Percentiles rank a stretch among this genome's conserved stretches.
phyloP scores from a whole-genome alignment of 2,888 invertebrate species.

The Drosophila subsilvestris region DNA sequence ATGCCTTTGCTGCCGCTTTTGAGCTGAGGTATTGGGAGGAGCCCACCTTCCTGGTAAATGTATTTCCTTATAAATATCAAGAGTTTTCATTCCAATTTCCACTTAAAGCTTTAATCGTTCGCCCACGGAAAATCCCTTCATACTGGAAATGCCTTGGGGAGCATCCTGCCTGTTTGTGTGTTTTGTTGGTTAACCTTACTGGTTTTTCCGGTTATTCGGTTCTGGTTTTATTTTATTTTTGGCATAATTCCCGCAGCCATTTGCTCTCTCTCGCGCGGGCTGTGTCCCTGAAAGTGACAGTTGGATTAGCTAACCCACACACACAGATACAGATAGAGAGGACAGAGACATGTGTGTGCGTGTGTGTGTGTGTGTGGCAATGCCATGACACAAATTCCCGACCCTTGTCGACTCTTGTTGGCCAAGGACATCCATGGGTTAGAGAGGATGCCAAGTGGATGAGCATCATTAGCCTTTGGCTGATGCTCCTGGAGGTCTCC shows the following conservation, averaged over 20 bases:
- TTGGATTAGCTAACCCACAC: conserved; percentile 59
- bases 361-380: background rate
- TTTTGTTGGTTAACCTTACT: conserved; percentile 32
- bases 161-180: conserved; percentile 3
- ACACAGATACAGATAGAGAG: conserved; percentile 6
- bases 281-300: conserved; percentile 64
- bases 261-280: conserved; percentile 35
- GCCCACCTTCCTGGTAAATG: background rate
- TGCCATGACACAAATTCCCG: conserved; percentile 70
- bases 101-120: background rate
- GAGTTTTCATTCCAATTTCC: background rate
- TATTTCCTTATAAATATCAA: background rate
- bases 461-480: conserved; percentile 24
- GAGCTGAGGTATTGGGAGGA: background rate
- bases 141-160: background rate
- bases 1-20: background rate
- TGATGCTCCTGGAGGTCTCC: conserved; percentile 14
- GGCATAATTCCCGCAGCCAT: conserved; percentile 69
- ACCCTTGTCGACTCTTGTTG: conserved; percentile 27
- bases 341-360: background rate
- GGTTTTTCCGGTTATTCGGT: conserved; percentile 9
- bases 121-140: conserved; percentile 3
- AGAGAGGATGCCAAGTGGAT: background rate
- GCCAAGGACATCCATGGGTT: conserved; percentile 48
- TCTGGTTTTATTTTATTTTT: conserved; percentile 42